A percentile compares a stretch with the other conserved stretches of the same genome.
These are phyloP conservation scores for Neelides sp. DNA, from an alignment of 1,140 invertebrate genomes.

Conservation along the genomic window DNA sequence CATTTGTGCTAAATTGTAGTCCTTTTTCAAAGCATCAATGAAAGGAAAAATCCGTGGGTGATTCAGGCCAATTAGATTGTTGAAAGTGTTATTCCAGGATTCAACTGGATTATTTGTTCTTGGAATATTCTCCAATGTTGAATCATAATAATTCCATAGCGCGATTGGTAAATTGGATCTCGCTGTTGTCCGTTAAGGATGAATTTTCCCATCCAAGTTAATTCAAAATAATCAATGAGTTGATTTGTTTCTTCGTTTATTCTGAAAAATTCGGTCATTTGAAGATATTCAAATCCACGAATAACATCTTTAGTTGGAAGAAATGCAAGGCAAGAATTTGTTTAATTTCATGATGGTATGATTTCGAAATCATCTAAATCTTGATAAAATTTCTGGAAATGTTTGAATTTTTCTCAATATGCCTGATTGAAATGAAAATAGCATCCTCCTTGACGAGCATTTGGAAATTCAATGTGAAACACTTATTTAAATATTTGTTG, in stretches of 20 bases:
- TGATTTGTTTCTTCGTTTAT: background rate
- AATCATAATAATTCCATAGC: constrained; percentile 10
- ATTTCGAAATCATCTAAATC: background rate
- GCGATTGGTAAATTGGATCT: background rate
- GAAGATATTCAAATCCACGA: background rate
- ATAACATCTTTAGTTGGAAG: background rate
- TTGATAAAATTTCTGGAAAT: background rate
- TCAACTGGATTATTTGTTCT: constrained; percentile 6
- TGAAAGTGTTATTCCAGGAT: no score
- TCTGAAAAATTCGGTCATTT: no score
- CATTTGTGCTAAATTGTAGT: no score
- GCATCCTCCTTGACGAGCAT: background rate
- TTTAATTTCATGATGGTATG: background rate
- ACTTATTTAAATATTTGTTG: no score
- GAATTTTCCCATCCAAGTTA: background rate
- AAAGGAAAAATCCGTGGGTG: no score
- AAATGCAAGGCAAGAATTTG: background rate
- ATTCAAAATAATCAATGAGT: background rate
- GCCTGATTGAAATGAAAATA: constrained; percentile 15
- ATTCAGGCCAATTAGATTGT: no score
- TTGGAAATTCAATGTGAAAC: background rate
- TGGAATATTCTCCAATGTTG: constrained; percentile 1
- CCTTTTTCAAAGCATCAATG: no score
- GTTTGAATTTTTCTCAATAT: constrained; percentile 7
- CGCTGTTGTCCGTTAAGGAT: background rate